Evolutionary conservation across 1,140 invertebrate species (phyloP).

Genomic region (Lucilia sericata): DNA sequence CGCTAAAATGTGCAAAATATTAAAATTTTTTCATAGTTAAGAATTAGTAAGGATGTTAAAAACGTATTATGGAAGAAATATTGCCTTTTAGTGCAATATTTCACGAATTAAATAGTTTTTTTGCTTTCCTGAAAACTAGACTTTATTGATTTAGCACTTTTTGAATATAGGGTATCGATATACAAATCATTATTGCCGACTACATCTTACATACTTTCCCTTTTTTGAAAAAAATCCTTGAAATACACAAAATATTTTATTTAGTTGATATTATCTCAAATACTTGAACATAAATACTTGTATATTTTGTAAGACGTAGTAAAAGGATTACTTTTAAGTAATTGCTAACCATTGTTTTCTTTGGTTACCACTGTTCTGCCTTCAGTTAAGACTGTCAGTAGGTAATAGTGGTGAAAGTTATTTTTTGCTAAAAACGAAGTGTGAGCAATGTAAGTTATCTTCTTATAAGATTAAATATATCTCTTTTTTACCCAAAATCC

Average conservation of each 20-base stretch:
- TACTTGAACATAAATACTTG: not conserved
- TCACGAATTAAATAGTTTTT: too few relatives aligned
- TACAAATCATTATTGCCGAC: not conserved
- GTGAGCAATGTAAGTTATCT: not conserved
- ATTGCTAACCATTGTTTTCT: conserved; percentile 57
- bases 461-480: not conserved
- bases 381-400: not conserved
- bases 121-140: too few relatives aligned
- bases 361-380: not conserved
- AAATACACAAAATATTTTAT: not conserved
- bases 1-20: too few relatives aligned
- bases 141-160: too few relatives aligned
- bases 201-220: not conserved
- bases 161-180: too few relatives aligned
- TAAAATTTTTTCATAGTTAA: too few relatives aligned
- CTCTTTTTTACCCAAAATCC: not conserved
- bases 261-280: conserved; percentile 5
- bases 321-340: conserved; percentile 65
- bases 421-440: not conserved
- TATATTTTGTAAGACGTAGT: conserved; percentile 10
- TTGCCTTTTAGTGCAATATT: too few relatives aligned
- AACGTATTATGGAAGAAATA: too few relatives aligned
- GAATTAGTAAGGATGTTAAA: too few relatives aligned
- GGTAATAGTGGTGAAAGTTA: too few relatives aligned
- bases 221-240: not conserved